Percentiles rank a stretch among this genome's conserved stretches.
Evolutionary conservation across 2,888 invertebrate genomes (phyloP).

Genomic region (Cephus nigrinus): DNA sequence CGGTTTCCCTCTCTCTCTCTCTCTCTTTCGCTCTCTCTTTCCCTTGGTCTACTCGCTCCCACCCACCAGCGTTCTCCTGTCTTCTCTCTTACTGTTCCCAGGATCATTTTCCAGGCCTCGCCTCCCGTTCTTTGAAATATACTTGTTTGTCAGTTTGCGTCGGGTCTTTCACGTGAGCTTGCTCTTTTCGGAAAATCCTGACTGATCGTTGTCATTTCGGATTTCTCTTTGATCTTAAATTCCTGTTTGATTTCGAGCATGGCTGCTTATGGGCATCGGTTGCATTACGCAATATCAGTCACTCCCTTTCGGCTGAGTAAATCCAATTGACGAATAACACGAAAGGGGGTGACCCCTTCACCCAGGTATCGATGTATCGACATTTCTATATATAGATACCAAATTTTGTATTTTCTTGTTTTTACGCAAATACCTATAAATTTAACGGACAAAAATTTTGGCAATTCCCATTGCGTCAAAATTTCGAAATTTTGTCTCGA

Average conservation of each 20-base stretch:
- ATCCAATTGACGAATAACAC: neutral
- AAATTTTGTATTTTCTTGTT: neutral
- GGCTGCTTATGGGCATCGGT: neutral
- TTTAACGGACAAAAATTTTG: neutral
- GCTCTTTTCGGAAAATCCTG: neutral
- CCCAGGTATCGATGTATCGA: neutral
- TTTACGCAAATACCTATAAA: neutral
- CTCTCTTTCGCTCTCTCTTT: too few species aligned
- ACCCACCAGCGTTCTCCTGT: neutral
- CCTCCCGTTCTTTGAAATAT: constrained; percentile 31
- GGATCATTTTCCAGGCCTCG: neutral
- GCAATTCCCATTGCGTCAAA: neutral
- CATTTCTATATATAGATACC: neutral
- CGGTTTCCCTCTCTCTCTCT: neutral
- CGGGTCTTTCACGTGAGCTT: constrained; percentile 12
- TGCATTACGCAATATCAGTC: neutral
- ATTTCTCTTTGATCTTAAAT: neutral
- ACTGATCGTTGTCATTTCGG: neutral
- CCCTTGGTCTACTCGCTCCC: neutral
- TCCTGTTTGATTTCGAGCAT: neutral
- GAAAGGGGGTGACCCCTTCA: too few species aligned
- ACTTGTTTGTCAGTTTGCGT: constrained; percentile 46
- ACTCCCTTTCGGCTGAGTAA: neutral
- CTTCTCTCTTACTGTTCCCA: neutral
- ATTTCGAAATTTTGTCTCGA: neutral